A percentile compares a stretch with the other conserved stretches of the same genome.
phyloP scores from a whole-genome alignment of 2,888 invertebrate species.

The Ennomos erosarius region DNA sequence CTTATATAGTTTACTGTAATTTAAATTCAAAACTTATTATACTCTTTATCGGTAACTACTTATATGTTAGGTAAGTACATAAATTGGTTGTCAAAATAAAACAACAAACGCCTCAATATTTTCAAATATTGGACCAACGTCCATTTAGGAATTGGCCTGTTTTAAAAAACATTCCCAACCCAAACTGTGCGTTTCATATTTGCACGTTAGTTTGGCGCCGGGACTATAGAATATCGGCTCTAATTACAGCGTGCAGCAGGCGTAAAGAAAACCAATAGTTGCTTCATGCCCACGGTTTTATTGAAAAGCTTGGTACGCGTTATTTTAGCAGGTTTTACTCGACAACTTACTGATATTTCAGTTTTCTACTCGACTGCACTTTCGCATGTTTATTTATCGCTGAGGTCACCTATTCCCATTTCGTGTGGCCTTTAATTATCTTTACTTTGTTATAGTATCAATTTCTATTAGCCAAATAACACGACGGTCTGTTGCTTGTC shows the following conservation, averaged over 20 bases:
- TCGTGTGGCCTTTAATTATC: no score
- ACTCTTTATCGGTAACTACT: no score
- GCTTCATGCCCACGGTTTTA: conserved; percentile 71
- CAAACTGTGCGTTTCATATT: conserved; percentile 29
- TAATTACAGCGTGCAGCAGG: conserved; percentile 36
- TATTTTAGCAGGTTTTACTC: conserved; percentile 62
- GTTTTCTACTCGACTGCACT: conserved; percentile 41
- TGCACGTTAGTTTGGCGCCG: conserved; percentile 31
- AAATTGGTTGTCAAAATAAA: no score
- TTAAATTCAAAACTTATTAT: no score
- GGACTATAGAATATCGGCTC: conserved; percentile 34
- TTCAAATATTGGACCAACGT: no score
- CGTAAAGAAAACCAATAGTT: conserved; percentile 73
- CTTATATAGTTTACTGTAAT: no score
- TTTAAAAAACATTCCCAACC: conserved; percentile 8
- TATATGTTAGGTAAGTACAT: no score
- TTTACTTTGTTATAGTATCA: no score
- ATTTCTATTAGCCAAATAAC: no score
- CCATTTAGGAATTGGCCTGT: background rate
- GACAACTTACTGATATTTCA: conserved; percentile 51
- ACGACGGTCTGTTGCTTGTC: no score
- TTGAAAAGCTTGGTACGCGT: conserved; percentile 67
- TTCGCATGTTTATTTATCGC: conserved; percentile 47
- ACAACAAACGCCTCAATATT: no score
- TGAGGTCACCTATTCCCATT: no score